Conservation (phyloP, 2,797 vertebrate genomes). For the Coracias cyanogaster region DNA sequence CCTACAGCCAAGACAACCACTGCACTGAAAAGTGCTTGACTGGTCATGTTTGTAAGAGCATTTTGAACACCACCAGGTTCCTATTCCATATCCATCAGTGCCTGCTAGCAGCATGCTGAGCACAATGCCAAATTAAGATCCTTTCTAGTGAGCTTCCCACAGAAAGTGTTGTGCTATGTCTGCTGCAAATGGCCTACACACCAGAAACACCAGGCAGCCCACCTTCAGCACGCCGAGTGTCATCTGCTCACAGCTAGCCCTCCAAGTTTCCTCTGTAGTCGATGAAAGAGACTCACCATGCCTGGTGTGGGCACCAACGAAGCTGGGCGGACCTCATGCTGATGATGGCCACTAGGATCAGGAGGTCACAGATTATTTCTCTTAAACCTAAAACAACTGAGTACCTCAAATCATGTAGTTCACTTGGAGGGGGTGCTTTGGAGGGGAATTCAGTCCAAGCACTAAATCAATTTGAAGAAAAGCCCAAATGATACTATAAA, state of each 20-base stretch:
- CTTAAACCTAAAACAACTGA: background rate
- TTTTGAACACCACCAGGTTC: fast-evolving
- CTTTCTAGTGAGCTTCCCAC: fast-evolving
- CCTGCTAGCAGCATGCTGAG: background rate
- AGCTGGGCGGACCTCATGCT: background rate
- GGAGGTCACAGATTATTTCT: background rate
- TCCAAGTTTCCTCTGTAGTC: background rate
- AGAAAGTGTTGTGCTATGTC: background rate
- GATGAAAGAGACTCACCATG: background rate
- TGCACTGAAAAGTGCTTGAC: background rate
- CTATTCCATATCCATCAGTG: background rate
- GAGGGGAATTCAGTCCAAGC: background rate
- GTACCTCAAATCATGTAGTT: background rate
- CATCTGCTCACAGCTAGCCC: background rate
- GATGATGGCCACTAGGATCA: background rate
- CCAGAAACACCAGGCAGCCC: background rate
- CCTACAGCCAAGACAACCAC: background rate
- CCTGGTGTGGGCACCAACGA: fast-evolving
- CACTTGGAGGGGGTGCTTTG: fast-evolving
- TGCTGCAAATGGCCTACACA: background rate
- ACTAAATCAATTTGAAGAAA: background rate
- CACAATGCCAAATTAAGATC: background rate
- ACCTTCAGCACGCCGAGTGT: background rate
- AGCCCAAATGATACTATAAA: background rate
- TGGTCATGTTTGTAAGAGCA: background rate